Base-by-base conservation (phyloP, 2,888 invertebrate species). In the Smittia aterrima region DNA sequence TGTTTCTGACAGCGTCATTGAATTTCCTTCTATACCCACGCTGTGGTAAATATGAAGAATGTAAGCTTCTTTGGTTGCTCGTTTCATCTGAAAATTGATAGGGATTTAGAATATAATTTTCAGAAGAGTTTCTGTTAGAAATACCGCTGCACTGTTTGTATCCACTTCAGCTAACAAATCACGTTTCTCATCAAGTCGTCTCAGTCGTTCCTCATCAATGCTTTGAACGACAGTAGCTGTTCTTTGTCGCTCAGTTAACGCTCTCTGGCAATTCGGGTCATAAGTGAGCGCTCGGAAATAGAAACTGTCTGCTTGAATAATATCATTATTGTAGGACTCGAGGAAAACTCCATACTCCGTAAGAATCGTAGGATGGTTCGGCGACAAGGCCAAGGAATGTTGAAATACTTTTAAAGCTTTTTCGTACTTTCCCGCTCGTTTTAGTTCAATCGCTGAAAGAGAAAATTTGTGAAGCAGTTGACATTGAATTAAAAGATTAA, bases 21-120 rank as follows among this genome's bases (percentile, higher is more conserved):
- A 98, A 80, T 98, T 98, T 0, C 98, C 98, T 84, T 98, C 98
- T 77, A 98, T 96, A 24, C 95, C 98, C 20, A 96, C 96, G 0
- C 97, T 96, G 80, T 98, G 98, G 82, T 97, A 96, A 76, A 98
- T 95, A 80, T 98, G 96, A 79, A 93, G 89, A 81, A 95, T 97
- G 82, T 97, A 98, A 1, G 95, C 95, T 82, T 98, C 97, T 80
- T 93, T 93, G 80, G 96, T 96, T 1, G 95, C 92, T 79, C 94
- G 87, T 71, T 93, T 86, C 77, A 97, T 84, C n/a, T n/a, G n/a
- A n/a, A n/a, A n/a, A n/a, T n/a, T n/a, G n/a, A n/a, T n/a, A n/a
- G n/a, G n/a, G n/a, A n/a, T n/a, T n/a, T n/a, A n/a, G n/a, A n/a
- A n/a, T n/a, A n/a, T n/a, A n/a, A n/a, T n/a, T n/a, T n/a, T n/a